Base-by-base conservation (phyloP, 1,140 invertebrate species). In the Vanessa tameamea region DNA sequence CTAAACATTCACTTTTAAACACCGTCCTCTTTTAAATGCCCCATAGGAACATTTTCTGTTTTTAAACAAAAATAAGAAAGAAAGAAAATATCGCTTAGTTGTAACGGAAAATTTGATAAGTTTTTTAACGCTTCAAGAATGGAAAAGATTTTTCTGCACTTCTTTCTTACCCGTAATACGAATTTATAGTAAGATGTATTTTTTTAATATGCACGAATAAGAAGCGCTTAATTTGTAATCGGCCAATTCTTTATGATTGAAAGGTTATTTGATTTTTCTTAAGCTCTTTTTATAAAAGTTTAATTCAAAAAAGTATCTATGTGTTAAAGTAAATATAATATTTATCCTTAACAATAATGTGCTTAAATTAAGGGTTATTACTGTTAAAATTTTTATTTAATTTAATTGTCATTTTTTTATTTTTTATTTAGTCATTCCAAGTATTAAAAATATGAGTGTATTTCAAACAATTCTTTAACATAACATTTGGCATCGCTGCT, bases 1-100 rank as follows among this genome's bases (percentile, higher is more conserved):
- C 69, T 71, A 70, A 69, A 63, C 57, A 63, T 55, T 55, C 53
- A 55, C 53, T 57, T 70, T 70, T 70, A 71, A 71, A 71, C 69
- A 71, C 43, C 15, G 26, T 69, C 57, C 67, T 48, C 67, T 69
- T 69, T 69, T 20, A 69, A 66, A 59, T 20, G 53, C 47, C 67
- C 50, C 67, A 15, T 15, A 47, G 67, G 67, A 69, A 69, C 16
- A 26, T 23, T 69, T 48, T 13, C 53, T 31, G 51, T 51, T n/a
- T 69, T 55, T 59, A 69, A 55, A 59, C 48, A 55, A 59, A 23
- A 53, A 68, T 55, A 68, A 20, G 48, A 9, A n/a, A 20, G 48
- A 9, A n/a, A 23, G 53, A 37, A 31, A 61, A 61, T 37, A 37
- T 61, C 26, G 13, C 31, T 61, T 15, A 61, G 26, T 66, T n/a